Evolutionary conservation across 2,797 vertebrate genomes (phyloP), one percentile per base, ranked within the genome.

Genomic region (Lepus oiostolus): DNA sequence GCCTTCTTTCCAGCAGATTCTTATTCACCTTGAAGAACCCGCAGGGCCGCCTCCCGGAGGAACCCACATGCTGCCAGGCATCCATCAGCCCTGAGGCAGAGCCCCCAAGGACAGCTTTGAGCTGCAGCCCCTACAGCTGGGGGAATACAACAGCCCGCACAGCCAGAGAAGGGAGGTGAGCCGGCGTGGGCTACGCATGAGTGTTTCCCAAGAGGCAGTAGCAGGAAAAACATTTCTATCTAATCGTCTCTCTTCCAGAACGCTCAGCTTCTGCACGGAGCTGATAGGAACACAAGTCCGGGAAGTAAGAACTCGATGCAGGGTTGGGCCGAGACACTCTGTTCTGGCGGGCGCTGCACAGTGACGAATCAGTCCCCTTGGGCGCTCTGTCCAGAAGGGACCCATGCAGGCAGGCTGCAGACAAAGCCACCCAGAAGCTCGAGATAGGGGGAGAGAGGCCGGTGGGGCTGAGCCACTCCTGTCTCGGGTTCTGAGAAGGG

Each of bases 81-180:
- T 83, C 76, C 67, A 93, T 95, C 82, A 88, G 71, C 22, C 85
- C 70, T 38, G 8, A n/a, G 50, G 92, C 83, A 87, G 85, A 75
- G 30, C 76, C 86, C 74, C 87, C 84, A 85, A 75, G 92, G 93
- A 93, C 92, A 65, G 90, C 92, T 93, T 85, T 90, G 94, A 93
- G 85, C 93, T 77, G 82, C 96, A 90, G 82, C 85, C 93, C 93
- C 92, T 70, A 26, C 85, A 93, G 95, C 77, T 65, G 60, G 62
- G 26, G 8, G 28, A 81, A 84, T 28, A 30, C 47, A 88, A 65
- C 26, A 72, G 30, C 65, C 22, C 65, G 3, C 32, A 21, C 54
- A 88, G 83, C 13, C 2, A 30, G 2, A 13, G 10, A 24, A 83
- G 82, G 67, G 35, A 60, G 70, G n/a, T 70, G 11, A 2, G 42